Evolutionary conservation across 2,797 vertebrate genomes (phyloP).

Genomic region (Kryptolebias ocellatus): DNA sequence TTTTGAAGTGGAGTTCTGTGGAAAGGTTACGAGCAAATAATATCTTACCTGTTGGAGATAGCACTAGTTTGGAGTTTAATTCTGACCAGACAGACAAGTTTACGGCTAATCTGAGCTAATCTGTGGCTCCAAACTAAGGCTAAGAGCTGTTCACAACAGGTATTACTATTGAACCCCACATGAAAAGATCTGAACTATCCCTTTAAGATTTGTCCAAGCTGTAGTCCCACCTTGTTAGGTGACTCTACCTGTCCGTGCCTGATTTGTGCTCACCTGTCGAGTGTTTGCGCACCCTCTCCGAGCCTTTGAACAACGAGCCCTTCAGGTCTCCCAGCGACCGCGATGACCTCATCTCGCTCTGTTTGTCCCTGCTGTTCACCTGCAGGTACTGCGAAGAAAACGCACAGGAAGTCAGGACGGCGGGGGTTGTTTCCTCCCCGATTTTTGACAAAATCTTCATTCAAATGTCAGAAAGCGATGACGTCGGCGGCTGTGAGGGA

Average conservation of each 20-base stretch:
- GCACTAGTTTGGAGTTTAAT: no score
- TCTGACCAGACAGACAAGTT: background rate
- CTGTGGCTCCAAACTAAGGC: background rate
- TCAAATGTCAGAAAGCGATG: background rate
- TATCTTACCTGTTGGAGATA: no score
- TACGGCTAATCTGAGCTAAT: background rate
- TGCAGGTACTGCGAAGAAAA: conserved; percentile 82
- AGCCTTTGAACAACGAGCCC: conserved; percentile 89
- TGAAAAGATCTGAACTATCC: no score
- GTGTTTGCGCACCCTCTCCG: conserved; percentile 89
- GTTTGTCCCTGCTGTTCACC: conserved; percentile 88
- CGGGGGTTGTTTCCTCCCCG: conserved; percentile 14
- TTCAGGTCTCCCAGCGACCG: conserved; percentile 93
- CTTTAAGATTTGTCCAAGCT: no score
- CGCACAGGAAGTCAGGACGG: background rate
- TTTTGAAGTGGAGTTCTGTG: no score
- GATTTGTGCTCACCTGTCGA: conserved; percentile 84
- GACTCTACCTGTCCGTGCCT: background rate
- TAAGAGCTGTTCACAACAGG: no score
- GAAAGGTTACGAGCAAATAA: no score
- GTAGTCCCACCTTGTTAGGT: no score
- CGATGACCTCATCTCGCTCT: conserved; percentile 91
- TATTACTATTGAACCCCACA: no score
- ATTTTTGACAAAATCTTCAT: background rate
- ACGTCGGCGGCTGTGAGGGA: background rate